Evolutionary conservation across 2,888 invertebrate genomes (phyloP).

Genomic region (Sesia apiformis): DNA sequence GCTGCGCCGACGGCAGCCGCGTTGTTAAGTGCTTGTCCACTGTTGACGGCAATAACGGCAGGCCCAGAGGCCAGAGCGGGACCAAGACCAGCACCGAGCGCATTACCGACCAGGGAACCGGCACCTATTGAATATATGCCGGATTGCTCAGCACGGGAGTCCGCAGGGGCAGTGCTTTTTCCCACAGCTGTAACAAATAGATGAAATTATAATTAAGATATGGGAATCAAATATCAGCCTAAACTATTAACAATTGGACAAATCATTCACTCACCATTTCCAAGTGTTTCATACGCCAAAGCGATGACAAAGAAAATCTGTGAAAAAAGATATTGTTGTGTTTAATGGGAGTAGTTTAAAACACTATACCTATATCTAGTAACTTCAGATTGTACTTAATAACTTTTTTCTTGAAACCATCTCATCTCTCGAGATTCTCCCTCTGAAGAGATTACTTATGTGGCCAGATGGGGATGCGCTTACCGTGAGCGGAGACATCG

Average conservation of each 20-base stretch:
- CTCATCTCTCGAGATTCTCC: too few relatives aligned
- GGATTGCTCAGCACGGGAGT: slow-evolving; percentile 36
- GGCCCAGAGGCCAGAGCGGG: slow-evolving; percentile 9
- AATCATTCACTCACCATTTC: slow-evolving; percentile 32
- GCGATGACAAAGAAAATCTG: slow-evolving; percentile 62
- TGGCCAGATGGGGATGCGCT: slow-evolving; percentile 6
- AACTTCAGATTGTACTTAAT: too few relatives aligned
- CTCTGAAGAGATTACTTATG: too few relatives aligned
- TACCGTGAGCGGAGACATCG: slow-evolving; percentile 66
- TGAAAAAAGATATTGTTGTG: slow-evolving; percentile 16
- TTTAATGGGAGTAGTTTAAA: too few relatives aligned
- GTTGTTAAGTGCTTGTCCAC: slow-evolving; percentile 47
- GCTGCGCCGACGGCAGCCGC: slow-evolving; percentile 59
- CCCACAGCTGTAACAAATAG: slow-evolving; percentile 15
- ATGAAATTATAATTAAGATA: not conserved
- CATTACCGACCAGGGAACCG: not conserved
- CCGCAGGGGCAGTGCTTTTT: slow-evolving; percentile 23
- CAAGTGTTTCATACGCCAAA: slow-evolving; percentile 52
- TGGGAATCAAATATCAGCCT: not conserved
- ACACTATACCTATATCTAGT: too few relatives aligned
- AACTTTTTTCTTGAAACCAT: too few relatives aligned
- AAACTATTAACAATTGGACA: not conserved
- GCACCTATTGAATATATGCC: slow-evolving; percentile 22
- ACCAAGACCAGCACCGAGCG: slow-evolving; percentile 11
- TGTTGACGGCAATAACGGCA: slow-evolving; percentile 19